Percentiles rank a stretch among this genome's conserved stretches.
Conservation (phyloP, 2,888 invertebrate genomes). For the Prosopocoilus inquinatus region DNA sequence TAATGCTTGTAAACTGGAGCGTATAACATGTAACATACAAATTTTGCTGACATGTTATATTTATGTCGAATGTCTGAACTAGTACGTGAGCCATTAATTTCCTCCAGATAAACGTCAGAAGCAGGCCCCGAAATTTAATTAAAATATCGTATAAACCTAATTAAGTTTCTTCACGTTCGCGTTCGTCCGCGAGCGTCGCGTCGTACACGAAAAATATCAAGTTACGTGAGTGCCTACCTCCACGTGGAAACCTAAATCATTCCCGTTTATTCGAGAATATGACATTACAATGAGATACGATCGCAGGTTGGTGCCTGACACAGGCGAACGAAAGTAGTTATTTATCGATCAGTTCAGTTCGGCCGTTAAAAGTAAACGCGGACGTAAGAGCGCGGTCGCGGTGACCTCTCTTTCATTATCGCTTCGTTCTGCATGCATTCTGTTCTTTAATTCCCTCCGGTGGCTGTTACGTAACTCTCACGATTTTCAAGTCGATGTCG, state of each 20-base stretch:
- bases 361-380: constrained; percentile 25
- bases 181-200: too few relatives aligned
- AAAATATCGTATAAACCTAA: too few relatives aligned
- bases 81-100: too few relatives aligned
- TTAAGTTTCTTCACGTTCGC: too few relatives aligned
- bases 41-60: too few relatives aligned
- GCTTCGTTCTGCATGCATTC: constrained; percentile 29
- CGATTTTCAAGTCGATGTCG: constrained; percentile 30
- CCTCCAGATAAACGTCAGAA: too few relatives aligned
- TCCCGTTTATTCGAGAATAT: constrained; percentile 16
- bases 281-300: constrained; percentile 16
- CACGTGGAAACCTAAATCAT: constrained; percentile 8
- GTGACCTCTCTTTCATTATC: constrained; percentile 29
- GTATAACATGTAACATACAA: too few relatives aligned
- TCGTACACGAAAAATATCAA: too few relatives aligned
- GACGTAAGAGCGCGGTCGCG: constrained; percentile 29
- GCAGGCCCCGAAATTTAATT: too few relatives aligned
- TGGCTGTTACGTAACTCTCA: constrained; percentile 17
- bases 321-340: constrained; percentile 30
- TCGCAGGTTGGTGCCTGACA: constrained; percentile 26
- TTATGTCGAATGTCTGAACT: too few relatives aligned
- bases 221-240: too few relatives aligned
- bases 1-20: too few relatives aligned
- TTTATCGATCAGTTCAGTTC: constrained; percentile 31
- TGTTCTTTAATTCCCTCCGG: constrained; percentile 32